Evolutionary conservation across 2,113 vertebrate genomes (phyloP).

Genomic region (Grallaria varia): DNA sequence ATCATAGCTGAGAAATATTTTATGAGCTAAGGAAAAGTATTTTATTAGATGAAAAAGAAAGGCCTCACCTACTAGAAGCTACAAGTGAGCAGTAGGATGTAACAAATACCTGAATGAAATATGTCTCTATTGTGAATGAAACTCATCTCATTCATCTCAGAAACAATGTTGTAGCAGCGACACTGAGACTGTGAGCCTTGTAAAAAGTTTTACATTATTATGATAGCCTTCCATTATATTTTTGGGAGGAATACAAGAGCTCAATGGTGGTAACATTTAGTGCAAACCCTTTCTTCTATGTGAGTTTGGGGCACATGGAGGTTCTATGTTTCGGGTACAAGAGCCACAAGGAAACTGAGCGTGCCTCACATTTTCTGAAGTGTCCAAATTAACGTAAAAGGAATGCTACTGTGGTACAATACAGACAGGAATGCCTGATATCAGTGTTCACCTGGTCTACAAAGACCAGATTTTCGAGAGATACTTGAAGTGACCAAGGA

Average conservation of each 20-base stretch:
- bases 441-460: not conserved
- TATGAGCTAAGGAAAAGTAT: not conserved
- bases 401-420: not conserved
- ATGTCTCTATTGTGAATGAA: constrained; percentile 13
- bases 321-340: not conserved
- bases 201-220: not conserved
- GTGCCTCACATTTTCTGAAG: not conserved
- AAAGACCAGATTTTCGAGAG: not conserved
- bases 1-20: not conserved
- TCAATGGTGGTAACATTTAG: not conserved
- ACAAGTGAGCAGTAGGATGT: not conserved
- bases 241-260: not conserved
- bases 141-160: constrained; percentile 5
- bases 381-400: not conserved
- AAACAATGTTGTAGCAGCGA: not conserved
- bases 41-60: not conserved
- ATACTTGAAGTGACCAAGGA: not conserved
- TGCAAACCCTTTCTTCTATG: not conserved
- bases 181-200: not conserved
- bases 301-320: not conserved
- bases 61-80: not conserved
- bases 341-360: fast-evolving
- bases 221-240: not conserved
- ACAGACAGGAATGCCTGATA: not conserved
- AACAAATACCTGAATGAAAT: constrained; percentile 13